Base-by-base conservation (phyloP, 2,113 vertebrate genomes). In the Morone chrysops region DNA sequence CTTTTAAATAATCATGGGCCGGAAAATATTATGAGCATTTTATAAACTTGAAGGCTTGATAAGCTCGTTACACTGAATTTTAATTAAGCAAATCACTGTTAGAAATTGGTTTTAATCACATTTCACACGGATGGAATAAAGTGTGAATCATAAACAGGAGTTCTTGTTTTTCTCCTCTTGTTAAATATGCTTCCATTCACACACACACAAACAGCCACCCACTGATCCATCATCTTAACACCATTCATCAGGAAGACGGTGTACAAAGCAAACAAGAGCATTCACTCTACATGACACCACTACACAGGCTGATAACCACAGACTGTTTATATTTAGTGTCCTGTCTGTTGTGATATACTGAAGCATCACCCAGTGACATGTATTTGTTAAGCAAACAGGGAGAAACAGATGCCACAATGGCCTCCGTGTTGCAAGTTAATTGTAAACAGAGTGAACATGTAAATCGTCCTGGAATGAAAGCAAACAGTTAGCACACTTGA, bases 71-170 rank as follows among this genome's bases (percentile, higher is more conserved):
- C 25, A 11, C 41, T 74, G 74, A 71, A 83, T 85, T 90, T 75
- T 71, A 90, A 89, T 90, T 69, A 84, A 63, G 51, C 54, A 38
- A 82, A 85, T 86, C 45, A 22, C 59, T 41, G 70, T 67, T 38
- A 60, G 70, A 78, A 40, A 88, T 80, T 68, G 60, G 51, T 56
- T 85, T 86, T 83, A 75, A 87, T 90, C 60, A 61, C 66, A 69
- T 84, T 85, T 75, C 77, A 65, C 68, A 8, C 48, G 9, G 47
- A 50, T 1, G 38, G n/a, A 74, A 48, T 69, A 17, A 66, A 75
- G 36, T 50, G 48, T 47, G 70, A 67, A 57, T 70, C 20, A n/a
- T 62, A 76, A 87, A 75, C 54, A 14, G 47, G 14, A 51, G 45
- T 66, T 57, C 70, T 68, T 70, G 51, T 71, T 84, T 82, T 62